Base-by-base conservation (phyloP, 2,888 invertebrate genomes). In the Microctonus brassicae region DNA sequence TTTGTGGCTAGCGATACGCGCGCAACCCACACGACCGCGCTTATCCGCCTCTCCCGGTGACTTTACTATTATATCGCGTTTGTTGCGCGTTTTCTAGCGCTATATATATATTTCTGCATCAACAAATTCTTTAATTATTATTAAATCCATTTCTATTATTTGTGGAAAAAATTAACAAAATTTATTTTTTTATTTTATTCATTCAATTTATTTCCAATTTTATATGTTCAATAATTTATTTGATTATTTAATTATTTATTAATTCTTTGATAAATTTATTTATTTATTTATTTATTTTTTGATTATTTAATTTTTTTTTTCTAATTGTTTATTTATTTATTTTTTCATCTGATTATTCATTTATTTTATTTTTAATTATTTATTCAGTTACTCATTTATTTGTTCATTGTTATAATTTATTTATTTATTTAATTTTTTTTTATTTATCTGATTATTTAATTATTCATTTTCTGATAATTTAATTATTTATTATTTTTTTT, bases 21-120 rank as follows among this genome's bases (percentile, higher is more conserved):
- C 73, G 72, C 75, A 61, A 73, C 72, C 73, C 75, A 73, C 73
- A 75, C 73, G 72, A 72, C 68, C 68, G 53, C 63, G 65, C 69
- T 73, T 75, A 71, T 73, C 73, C 75, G 73, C 71, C 71, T 73
- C 70, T 36, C 68, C 64, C 60, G 34, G 55, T 47, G 63, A 39
- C 67, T 74, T 60, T 70, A 62, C 72, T 70, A 67, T 61, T 66
- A 61, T n/a, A n/a, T 29, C 64, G 65, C 70, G 58, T 62, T 63
- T 67, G 57, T 57, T 69, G 68, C 70, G 71, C 68, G 60, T 58
- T n/a, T 71, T 69, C 65, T 73, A 73, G 70, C 71, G 70, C 71
- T 71, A 68, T 61, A n/a, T n/a, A 20, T 20, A n/a, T 17, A 20
- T 69, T 72, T 42, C n/a, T 20, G 58, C 42, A 61, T 9, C 10